Conservation (phyloP, 2,797 vertebrate genomes). For the Aselliscus stoliczkanus region DNA sequence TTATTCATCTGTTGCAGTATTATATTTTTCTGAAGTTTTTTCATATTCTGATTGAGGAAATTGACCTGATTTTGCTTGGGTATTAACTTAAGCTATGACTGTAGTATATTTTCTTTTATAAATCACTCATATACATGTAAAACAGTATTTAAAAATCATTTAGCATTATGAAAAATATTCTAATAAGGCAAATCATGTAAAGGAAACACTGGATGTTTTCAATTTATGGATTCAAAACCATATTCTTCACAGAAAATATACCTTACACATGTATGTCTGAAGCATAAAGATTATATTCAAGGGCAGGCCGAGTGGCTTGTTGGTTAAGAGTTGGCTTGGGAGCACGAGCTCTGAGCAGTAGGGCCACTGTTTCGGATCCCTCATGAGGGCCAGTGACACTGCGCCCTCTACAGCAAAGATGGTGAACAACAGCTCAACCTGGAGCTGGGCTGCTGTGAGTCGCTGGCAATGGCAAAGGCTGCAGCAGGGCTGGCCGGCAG, state of each 20-base stretch:
- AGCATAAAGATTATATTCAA: slow-evolving; percentile 1
- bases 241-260: background rate
- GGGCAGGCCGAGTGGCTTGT: too few relatives aligned
- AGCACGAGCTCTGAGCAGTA: too few relatives aligned
- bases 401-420: too few relatives aligned
- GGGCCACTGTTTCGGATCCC: too few relatives aligned
- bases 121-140: background rate
- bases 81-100: background rate
- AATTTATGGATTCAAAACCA: background rate
- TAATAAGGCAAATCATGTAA: background rate
- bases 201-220: background rate
- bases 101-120: background rate
- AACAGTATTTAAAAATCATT: background rate
- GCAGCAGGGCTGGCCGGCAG: too few relatives aligned
- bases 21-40: background rate
- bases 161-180: background rate
- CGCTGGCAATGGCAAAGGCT: too few relatives aligned
- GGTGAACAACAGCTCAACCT: too few relatives aligned
- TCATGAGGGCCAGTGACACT: too few relatives aligned
- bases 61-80: background rate
- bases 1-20: background rate
- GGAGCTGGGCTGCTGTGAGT: too few relatives aligned
- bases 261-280: background rate
- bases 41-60: background rate
- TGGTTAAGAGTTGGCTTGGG: too few relatives aligned